phyloP scores from a whole-genome alignment of 2,888 invertebrate species.

The Himalopsyche anomala region DNA sequence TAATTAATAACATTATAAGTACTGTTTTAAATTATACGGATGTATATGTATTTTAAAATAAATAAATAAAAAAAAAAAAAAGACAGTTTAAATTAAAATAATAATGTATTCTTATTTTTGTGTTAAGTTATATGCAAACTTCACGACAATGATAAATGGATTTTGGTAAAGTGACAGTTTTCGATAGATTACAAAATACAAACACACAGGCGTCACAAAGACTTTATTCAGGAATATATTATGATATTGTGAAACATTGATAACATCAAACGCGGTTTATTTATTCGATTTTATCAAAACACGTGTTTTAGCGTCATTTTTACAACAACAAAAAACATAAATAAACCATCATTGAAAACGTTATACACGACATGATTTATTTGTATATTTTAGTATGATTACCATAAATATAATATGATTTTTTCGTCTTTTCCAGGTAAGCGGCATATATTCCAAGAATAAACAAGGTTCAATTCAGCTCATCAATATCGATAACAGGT shows the following conservation, averaged over 20 bases:
- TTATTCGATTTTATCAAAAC: constrained; percentile 24
- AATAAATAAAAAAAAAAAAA: no score
- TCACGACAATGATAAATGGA: constrained; percentile 10
- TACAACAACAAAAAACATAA: neutral
- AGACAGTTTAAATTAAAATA: no score
- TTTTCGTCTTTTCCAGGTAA: no score
- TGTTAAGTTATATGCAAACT: neutral
- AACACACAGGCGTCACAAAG: neutral
- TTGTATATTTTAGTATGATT: no score
- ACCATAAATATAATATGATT: no score
- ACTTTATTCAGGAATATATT: neutral
- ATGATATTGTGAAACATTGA: neutral
- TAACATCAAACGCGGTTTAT: neutral
- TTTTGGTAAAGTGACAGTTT: constrained; percentile 13
- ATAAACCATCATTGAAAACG: neutral
- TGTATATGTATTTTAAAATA: no score
- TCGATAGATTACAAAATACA: constrained; percentile 32
- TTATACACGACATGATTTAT: no score
- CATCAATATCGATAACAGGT: no score
- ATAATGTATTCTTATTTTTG: neutral
- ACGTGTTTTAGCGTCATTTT: constrained; percentile 10
- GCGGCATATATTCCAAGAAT: no score
- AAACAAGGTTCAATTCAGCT: no score
- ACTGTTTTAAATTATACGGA: no score
- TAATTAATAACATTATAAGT: no score